Base-by-base conservation (phyloP, 2,113 vertebrate genomes). In the Clupea harengus region DNA sequence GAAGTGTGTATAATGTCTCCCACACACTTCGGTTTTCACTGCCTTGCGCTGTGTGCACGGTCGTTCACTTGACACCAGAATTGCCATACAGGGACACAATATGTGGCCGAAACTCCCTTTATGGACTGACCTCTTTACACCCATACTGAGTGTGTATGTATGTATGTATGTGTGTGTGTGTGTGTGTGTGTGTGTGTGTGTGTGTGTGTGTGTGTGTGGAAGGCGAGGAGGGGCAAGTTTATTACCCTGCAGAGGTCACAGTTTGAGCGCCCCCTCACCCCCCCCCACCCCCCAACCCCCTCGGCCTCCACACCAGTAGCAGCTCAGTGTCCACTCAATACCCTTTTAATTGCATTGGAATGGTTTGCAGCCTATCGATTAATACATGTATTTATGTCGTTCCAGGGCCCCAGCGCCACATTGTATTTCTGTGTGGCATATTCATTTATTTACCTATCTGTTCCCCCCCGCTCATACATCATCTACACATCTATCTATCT, bases 401-500 rank as follows among this genome's bases (percentile, higher is more conserved):
- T 89, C 87, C 25, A 0, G 89, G 87, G 88, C 92, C 81, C 11
- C 47, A 85, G 89, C 89, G 92, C 92, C 91, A 91, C 94, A 93
- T 93, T 94, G 94, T 95, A 94, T 94, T 94, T 94, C 92, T 94
- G 91, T 86, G 89, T 93, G 94, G 92, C 93, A 93, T 93, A 93
- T 95, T 95, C 95, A 94, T 95, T 95, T 95, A 94, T 95, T 95
- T 95, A 93, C 93, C 94, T 94, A 94, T 93, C 93, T 92, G 92
- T 72, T 92, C 89, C 92, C 91, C 89, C 92, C 90, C 83, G 39
- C 1, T 39, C 90, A 90, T 93, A 92, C 93, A 93, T 94, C 94
- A 93, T 92, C 64, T 60, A 84, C 83, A 92, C 90, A 94, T 92
- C 93, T 92, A 92, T 94, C 92, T 91, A 93, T 94, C 94, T 92